Evolutionary conservation across 2,888 invertebrate genomes (phyloP).

Genomic region (Hybos culiciformis): DNA sequence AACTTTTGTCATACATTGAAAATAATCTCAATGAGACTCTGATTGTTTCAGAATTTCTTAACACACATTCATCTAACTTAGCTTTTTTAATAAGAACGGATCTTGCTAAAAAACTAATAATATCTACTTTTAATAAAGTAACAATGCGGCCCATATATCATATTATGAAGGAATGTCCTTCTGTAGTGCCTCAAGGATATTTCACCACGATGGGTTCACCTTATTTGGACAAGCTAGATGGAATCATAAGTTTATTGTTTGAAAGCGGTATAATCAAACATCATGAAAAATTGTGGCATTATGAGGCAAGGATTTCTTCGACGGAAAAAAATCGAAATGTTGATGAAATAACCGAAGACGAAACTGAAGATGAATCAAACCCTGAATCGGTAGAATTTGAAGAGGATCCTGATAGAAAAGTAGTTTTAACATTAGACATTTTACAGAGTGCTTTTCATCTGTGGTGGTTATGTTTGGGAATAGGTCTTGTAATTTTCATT

Average conservation of each 20-base stretch:
- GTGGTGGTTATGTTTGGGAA: slow-evolving; percentile 26
- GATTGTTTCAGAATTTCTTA: not conserved
- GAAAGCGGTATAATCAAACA: slow-evolving; percentile 27
- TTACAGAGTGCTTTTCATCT: slow-evolving; percentile 30
- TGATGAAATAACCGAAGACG: slow-evolving; percentile 5
- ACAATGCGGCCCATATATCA: slow-evolving; percentile 24
- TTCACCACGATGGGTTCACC: slow-evolving; percentile 23
- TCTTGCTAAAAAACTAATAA: slow-evolving; percentile 23
- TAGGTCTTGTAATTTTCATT: no score
- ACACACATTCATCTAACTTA: slow-evolving; percentile 6
- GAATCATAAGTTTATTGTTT: slow-evolving; percentile 18
- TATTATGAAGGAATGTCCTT: slow-evolving; percentile 25
- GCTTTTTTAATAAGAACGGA: slow-evolving; percentile 24
- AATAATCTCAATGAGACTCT: not conserved
- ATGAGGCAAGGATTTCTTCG: not conserved
- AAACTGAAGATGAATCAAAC: not conserved
- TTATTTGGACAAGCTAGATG: slow-evolving; percentile 24
- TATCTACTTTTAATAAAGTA: slow-evolving; percentile 22
- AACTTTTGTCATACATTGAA: not conserved
- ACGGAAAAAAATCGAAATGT: slow-evolving; percentile 1
- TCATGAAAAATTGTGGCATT: slow-evolving; percentile 19
- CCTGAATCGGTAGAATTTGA: not conserved
- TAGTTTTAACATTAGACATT: slow-evolving; percentile 24
- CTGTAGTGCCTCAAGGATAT: slow-evolving; percentile 23
- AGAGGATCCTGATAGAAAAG: slow-evolving; percentile 13